A percentile compares a stretch with the other conserved stretches of the same genome.
Evolutionary conservation across 2,797 vertebrate genomes (phyloP).

Genomic region (Tauraco hartlaubi): DNA sequence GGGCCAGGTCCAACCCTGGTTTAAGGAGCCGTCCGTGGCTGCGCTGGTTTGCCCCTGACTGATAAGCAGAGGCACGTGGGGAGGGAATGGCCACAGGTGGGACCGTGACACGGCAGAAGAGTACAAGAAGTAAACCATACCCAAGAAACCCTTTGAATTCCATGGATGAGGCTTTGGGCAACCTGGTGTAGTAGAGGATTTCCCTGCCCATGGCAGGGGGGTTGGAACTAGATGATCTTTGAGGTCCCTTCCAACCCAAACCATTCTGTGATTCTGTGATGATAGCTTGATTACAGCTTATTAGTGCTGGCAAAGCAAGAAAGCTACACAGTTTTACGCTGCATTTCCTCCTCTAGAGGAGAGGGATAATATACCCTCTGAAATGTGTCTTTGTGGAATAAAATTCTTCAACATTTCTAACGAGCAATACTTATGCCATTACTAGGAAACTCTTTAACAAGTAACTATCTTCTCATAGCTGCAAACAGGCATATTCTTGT

Average conservation of each 20-base stretch:
- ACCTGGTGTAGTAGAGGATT: too few species aligned
- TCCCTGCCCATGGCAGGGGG: too few species aligned
- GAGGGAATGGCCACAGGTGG: background rate
- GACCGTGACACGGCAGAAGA: background rate
- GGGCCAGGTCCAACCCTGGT: accelerated
- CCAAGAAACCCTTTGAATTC: background rate
- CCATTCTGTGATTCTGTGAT: background rate
- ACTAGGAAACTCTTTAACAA: background rate
- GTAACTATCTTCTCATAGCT: background rate
- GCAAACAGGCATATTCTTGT: background rate
- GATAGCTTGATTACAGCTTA: background rate
- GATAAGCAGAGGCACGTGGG: background rate
- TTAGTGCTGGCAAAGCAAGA: background rate
- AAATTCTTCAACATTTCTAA: background rate
- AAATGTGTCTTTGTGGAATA: background rate
- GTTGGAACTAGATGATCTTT: too few species aligned
- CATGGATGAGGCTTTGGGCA: background rate
- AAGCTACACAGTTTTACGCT: background rate
- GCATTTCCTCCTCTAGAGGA: background rate
- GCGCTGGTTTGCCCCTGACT: background rate
- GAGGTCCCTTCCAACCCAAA: too few species aligned
- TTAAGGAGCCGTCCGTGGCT: background rate
- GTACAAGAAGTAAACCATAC: background rate
- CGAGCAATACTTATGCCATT: background rate
- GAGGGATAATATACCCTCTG: background rate